Evolutionary conservation across 1,140 invertebrate species (phyloP), one percentile per base, ranked within the genome.

Genomic region (Babylonia areolata): DNA sequence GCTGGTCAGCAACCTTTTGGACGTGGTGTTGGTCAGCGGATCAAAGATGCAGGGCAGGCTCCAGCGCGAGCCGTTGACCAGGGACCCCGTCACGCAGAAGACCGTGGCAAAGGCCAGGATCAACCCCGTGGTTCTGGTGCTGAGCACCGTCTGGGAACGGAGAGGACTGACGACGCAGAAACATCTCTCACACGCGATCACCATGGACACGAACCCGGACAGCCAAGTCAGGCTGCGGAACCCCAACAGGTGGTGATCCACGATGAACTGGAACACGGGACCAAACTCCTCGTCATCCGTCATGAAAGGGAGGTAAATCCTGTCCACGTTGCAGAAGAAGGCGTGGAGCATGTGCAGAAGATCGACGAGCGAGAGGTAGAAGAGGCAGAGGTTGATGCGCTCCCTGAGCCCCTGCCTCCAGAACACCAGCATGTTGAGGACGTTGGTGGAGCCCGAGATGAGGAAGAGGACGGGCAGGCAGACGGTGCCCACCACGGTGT

Each of bases 141-240:
- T 79, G 12, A 84, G 51, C 28, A 84, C 82, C 12, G 17, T n/a
- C 23, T 81, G 77, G 5, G 64, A 69, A 23, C 77, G 82, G 12
- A 84, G 39, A 33, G 83, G 81, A n/a, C 64, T 31, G 51, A 81
- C 85, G 40, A 86, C 54, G 64, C 85, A 86, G n/a, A 86, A 81
- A 54, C 81, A 82, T n/a, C 81, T 79, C 86, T 84, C 81, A 28
- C 73, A 46, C 5, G 86, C 82, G 28, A 87, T 87, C 54, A 87
- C 73, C 28, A 54, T 78, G 3, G 83, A 84, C 39, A 87, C 37
- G 80, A 82, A 69, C 15, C 75, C 73, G 46, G 83, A 64, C 5
- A 81, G 40, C 31, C 77, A 81, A 37, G 51, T 51, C 37, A 85
- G 84, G 54, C 81, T 77, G 54, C 54, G 71, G 39, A 80, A 42